Evolutionary conservation across 2,113 vertebrate species (phyloP).

Genomic region (Oreochromis tanganicae): DNA sequence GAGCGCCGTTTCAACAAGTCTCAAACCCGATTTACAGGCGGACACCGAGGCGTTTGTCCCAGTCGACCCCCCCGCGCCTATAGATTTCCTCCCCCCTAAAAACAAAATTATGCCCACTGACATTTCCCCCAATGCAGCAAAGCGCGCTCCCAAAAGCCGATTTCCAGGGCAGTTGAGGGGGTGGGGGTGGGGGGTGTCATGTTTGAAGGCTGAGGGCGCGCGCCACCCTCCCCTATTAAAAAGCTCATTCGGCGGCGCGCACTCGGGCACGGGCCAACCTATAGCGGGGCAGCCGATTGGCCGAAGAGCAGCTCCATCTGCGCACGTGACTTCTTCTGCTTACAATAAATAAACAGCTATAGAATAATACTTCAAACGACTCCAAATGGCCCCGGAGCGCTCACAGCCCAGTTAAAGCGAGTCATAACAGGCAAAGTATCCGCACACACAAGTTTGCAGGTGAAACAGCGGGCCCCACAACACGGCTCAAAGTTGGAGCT

Average conservation of each 20-base stretch:
- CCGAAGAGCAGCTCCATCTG: conserved; percentile 52
- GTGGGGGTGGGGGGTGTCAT: conserved; percentile 10
- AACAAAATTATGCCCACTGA: conserved; percentile 59
- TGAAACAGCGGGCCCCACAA: not conserved
- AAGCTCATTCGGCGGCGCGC: conserved; percentile 54
- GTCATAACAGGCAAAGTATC: not conserved
- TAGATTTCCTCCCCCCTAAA: conserved; percentile 8
- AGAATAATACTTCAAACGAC: conserved; percentile 19
- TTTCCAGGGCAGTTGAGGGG: conserved; percentile 51
- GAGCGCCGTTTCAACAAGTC: conserved; percentile 53
- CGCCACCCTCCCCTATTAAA: conserved; percentile 39
- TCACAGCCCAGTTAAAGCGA: not conserved
- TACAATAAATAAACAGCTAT: conserved; percentile 76
- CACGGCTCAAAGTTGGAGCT: conserved; percentile 11
- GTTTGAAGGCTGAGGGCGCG: conserved; percentile 58
- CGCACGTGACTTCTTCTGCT: conserved; percentile 69
- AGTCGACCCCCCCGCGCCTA: not conserved
- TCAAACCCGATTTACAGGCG: not conserved
- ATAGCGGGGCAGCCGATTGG: conserved; percentile 57
- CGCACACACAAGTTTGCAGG: not conserved
- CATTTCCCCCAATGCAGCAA: conserved; percentile 73
- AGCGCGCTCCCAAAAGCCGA: conserved; percentile 67
- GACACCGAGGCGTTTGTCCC: not conserved
- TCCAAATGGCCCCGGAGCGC: not conserved
- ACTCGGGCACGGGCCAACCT: conserved; percentile 41